A percentile compares a stretch with the other conserved stretches of the same genome.
Evolutionary conservation across 2,888 invertebrate species (phyloP).

Genomic region (Agrochola macilenta): DNA sequence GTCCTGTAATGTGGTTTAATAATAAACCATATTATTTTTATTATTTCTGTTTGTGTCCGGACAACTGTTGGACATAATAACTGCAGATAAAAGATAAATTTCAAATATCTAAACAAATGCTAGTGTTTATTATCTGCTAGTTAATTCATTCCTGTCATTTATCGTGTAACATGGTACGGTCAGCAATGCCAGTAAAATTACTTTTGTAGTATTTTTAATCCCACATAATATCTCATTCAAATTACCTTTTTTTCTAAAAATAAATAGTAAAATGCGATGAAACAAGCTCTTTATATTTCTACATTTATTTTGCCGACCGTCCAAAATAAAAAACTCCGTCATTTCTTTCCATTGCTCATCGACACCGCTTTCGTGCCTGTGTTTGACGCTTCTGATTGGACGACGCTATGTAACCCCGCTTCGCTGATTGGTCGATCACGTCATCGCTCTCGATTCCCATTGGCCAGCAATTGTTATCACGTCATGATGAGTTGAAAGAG

Average conservation of each 20-base stretch:
- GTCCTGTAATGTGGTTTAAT: not conserved
- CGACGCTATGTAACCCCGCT: conserved; percentile 73
- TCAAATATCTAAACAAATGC: not conserved
- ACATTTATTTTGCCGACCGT: conserved; percentile 41
- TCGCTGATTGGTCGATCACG: conserved; percentile 70
- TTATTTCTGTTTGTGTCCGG: conserved; percentile 22
- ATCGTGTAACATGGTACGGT: conserved; percentile 42
- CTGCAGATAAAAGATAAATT: conserved; percentile 2
- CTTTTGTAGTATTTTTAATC: conserved; percentile 9
- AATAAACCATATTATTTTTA: not conserved
- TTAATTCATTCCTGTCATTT: conserved; percentile 35
- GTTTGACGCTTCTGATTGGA: conserved; percentile 76
- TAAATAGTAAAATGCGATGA: not conserved
- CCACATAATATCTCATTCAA: not conserved
- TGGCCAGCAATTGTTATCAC: conserved; percentile 93
- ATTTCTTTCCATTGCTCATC: conserved; percentile 80
- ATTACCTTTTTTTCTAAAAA: not conserved
- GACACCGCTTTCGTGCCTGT: conserved; percentile 80
- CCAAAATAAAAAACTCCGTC: conserved; percentile 61
- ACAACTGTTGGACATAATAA: conserved; percentile 11
- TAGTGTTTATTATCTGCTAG: conserved; percentile 35
- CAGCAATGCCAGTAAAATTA: conserved; percentile 40
- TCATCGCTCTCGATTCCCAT: conserved; percentile 71
- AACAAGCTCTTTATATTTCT: not conserved
- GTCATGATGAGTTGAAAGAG: conserved; percentile 96